These are phyloP conservation scores for Prorops nasuta DNA, from an alignment of 1,140 invertebrate genomes.

Conservation along the genomic window DNA sequence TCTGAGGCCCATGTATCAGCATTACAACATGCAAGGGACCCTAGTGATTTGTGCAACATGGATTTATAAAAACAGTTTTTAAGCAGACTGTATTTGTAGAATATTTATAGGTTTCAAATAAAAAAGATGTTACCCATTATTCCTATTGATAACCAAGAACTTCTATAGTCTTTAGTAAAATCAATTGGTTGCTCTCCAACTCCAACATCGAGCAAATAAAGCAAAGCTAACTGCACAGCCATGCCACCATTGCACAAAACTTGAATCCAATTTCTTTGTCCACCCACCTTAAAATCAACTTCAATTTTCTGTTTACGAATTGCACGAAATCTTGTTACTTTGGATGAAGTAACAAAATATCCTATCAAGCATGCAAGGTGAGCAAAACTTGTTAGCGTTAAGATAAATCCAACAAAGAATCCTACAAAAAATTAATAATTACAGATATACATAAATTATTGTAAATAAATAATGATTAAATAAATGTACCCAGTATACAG, in stretches of 20 bases:
- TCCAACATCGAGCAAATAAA: conserved; percentile 81
- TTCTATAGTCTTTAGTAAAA: conserved; percentile 72
- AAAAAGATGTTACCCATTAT: conserved; percentile 63
- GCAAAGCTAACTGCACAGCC: conserved; percentile 72
- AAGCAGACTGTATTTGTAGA: too few relatives aligned
- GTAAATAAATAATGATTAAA: not conserved
- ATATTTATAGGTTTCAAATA: not conserved
- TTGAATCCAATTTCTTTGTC: conserved; percentile 88
- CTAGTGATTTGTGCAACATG: conserved; percentile 45
- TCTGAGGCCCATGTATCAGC: conserved; percentile 93
- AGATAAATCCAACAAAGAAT: conserved; percentile 73
- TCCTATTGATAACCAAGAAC: conserved; percentile 79
- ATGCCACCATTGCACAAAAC: conserved; percentile 88
- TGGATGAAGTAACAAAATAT: conserved; percentile 82
- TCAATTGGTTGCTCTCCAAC: conserved; percentile 77
- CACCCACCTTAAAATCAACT: conserved; percentile 80
- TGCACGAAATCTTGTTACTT: conserved; percentile 76
- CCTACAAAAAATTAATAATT: conserved; percentile 50
- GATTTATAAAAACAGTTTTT: not conserved
- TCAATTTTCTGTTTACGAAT: conserved; percentile 74
- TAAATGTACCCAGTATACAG: conserved; percentile 65
- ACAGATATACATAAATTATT: conserved; percentile 2
- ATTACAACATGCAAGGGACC: conserved; percentile 77
- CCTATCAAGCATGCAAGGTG: conserved; percentile 72
- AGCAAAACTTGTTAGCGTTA: conserved; percentile 77